Evolutionary conservation across 2,888 invertebrate genomes (phyloP).

Genomic region (Gasteruption jaculator): DNA sequence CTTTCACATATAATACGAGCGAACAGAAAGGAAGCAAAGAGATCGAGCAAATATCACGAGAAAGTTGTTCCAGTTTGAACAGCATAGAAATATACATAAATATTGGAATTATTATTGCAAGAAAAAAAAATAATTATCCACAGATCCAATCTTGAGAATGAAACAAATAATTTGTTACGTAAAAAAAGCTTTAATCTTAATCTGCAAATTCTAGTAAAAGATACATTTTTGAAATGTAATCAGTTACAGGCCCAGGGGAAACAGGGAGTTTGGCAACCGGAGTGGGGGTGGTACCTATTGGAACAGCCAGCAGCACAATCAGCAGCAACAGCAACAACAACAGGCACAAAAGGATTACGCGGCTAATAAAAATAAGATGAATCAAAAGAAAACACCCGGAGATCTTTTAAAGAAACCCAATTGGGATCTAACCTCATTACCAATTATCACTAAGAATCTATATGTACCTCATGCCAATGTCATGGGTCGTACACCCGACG

Average conservation of each 20-base stretch:
- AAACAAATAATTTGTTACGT: too few relatives aligned
- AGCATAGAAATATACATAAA: too few relatives aligned
- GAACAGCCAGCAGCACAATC: constrained; percentile 43
- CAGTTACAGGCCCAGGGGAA: constrained; percentile 45
- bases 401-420: constrained; percentile 72
- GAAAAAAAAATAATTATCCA: too few relatives aligned
- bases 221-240: constrained; percentile 11
- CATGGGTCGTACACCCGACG: constrained; percentile 64
- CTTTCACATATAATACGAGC: too few relatives aligned
- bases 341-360: constrained; percentile 29
- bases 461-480: constrained; percentile 79
- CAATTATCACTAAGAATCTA: constrained; percentile 87
- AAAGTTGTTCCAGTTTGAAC: too few relatives aligned
- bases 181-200: too few relatives aligned
- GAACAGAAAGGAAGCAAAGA: too few relatives aligned
- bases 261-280: constrained; percentile 44
- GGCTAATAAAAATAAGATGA: constrained; percentile 37
- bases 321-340: constrained; percentile 23
- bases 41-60: too few relatives aligned
- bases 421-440: constrained; percentile 75
- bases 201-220: too few relatives aligned
- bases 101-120: too few relatives aligned
- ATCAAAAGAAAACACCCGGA: constrained; percentile 63
- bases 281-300: constrained; percentile 44
- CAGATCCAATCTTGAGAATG: too few relatives aligned